Conservation (phyloP, 53 echinoderm and acorn worm genomes). For the Apostichopus leukothele region DNA sequence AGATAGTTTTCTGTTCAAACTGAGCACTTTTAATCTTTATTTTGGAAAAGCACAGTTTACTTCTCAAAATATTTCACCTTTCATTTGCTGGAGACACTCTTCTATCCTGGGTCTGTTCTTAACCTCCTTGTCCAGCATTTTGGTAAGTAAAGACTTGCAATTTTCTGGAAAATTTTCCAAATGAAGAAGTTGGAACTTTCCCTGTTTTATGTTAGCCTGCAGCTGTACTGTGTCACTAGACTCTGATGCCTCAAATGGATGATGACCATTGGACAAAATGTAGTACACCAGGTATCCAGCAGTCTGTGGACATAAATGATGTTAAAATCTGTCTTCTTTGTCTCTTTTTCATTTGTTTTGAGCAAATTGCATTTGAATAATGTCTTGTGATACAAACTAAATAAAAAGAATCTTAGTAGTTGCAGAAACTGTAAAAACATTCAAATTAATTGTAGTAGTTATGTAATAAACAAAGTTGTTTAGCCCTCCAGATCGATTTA, state of each 20-base stretch:
- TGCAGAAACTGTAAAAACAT: too few relatives aligned
- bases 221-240: not conserved
- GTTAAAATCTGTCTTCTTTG: too few relatives aligned
- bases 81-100: constrained; percentile 2
- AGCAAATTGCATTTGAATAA: too few relatives aligned
- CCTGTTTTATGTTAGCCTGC: not conserved
- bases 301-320: not conserved
- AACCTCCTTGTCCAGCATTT: not conserved
- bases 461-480: too few relatives aligned
- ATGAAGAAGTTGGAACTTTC: not conserved
- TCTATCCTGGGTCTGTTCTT: not conserved
- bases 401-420: too few relatives aligned
- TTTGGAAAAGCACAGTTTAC: too few relatives aligned
- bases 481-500: too few relatives aligned
- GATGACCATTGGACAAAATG: constrained; percentile 22
- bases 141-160: constrained; percentile 4
- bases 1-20: too few relatives aligned
- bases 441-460: too few relatives aligned
- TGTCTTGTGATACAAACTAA: too few relatives aligned
- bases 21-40: too few relatives aligned
- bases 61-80: not conserved
- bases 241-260: not conserved
- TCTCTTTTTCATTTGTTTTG: too few relatives aligned
- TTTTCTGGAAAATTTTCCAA: not conserved
- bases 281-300: constrained; percentile 11